These are phyloP conservation scores for Drosophila willistoni DNA, from an alignment of 1,140 invertebrate species.

Conservation along the genomic window DNA sequence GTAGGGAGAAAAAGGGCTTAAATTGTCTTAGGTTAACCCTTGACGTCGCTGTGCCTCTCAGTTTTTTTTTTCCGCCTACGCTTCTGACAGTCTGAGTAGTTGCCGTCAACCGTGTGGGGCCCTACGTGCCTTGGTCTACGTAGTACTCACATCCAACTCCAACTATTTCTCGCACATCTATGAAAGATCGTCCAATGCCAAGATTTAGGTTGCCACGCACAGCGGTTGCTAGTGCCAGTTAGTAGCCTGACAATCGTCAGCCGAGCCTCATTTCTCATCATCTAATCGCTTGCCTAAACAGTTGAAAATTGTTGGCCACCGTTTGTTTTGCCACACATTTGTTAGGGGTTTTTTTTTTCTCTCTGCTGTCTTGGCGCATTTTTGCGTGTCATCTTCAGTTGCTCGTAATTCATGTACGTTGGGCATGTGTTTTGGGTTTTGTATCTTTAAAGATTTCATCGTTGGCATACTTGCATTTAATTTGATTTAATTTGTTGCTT, in stretches of 20 bases:
- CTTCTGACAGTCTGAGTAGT: background rate
- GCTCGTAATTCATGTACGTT: conserved; percentile 52
- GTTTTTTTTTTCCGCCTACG: background rate
- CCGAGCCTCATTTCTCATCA: conserved; percentile 44
- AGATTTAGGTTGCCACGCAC: conserved; percentile 35
- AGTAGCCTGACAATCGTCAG: conserved; percentile 34
- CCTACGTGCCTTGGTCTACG: background rate
- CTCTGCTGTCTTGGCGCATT: conserved; percentile 35
- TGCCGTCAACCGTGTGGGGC: background rate
- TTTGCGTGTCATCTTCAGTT: conserved; percentile 40
- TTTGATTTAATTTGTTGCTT: conserved; percentile 50
- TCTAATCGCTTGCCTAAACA: conserved; percentile 64
- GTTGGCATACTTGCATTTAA: conserved; percentile 35
- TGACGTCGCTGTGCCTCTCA: too few species aligned
- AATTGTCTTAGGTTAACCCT: too few species aligned
- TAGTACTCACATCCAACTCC: background rate
- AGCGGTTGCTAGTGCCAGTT: background rate
- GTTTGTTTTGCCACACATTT: background rate
- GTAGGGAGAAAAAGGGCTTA: too few species aligned
- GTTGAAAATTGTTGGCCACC: conserved; percentile 27
- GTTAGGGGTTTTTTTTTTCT: background rate
- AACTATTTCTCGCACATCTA: background rate
- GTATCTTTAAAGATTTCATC: conserved; percentile 36
- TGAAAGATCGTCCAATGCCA: background rate
- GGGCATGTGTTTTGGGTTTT: conserved; percentile 16